phyloP scores from a whole-genome alignment of 2,888 invertebrate genomes.

The Lottia scabra region DNA sequence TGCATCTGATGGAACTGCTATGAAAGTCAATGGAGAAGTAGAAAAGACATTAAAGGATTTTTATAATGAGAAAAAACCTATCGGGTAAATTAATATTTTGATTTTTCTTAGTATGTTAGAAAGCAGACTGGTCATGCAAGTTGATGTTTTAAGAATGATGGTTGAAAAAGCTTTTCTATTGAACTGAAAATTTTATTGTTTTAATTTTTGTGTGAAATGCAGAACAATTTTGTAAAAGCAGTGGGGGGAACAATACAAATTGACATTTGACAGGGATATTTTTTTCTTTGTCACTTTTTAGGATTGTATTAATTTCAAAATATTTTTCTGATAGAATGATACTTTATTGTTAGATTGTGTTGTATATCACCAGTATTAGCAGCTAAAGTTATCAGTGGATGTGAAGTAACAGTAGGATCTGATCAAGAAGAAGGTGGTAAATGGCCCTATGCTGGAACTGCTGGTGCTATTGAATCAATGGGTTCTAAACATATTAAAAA shows the following conservation, averaged over 20 bases:
- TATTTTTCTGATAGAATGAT: too few relatives aligned
- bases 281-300: too few relatives aligned
- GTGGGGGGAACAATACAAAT: too few relatives aligned
- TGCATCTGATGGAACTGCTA: conserved; percentile 71
- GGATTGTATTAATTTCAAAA: too few relatives aligned
- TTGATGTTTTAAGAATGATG: too few relatives aligned
- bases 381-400: conserved; percentile 69
- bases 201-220: too few relatives aligned
- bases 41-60: conserved; percentile 72
- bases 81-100: conserved; percentile 66
- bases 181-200: too few relatives aligned
- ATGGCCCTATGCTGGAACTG: conserved; percentile 72
- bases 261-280: too few relatives aligned
- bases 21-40: conserved; percentile 71
- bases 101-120: too few relatives aligned
- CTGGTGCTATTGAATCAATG: conserved; percentile 71
- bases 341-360: conserved; percentile 65
- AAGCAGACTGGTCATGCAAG: too few relatives aligned
- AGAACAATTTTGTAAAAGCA: too few relatives aligned
- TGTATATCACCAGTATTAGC: conserved; percentile 73
- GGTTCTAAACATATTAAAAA: conserved; percentile 70
- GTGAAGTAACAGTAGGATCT: conserved; percentile 67
- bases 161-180: too few relatives aligned
- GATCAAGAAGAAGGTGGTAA: conserved; percentile 59
- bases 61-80: conserved; percentile 71